Percentiles rank a stretch among this genome's conserved stretches.
Conservation (phyloP, 2,797 vertebrate species). For the Gallirallus australis region DNA sequence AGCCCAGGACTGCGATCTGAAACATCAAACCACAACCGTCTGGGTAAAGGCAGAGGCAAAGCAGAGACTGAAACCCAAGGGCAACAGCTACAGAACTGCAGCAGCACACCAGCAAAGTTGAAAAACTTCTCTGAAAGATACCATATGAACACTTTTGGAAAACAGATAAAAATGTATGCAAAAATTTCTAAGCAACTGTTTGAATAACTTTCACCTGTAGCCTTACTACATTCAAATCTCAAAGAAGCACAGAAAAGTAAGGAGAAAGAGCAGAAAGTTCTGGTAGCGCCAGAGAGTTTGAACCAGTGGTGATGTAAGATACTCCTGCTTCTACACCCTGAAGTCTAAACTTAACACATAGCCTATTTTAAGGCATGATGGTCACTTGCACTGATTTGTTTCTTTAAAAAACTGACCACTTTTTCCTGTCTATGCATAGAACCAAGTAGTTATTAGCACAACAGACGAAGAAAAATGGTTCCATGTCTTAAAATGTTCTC, state of each 20-base stretch:
- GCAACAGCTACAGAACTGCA: not conserved
- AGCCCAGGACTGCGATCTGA: fast-evolving
- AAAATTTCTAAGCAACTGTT: not conserved
- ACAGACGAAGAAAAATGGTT: not conserved
- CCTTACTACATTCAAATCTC: not conserved
- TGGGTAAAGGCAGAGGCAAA: not conserved
- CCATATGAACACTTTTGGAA: not conserved
- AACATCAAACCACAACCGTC: not conserved
- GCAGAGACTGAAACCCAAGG: not conserved
- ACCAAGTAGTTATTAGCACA: not conserved
- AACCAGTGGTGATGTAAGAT: not conserved
- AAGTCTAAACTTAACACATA: not conserved
- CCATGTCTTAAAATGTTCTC: not conserved
- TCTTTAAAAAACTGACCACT: not conserved
- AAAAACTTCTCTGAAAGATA: not conserved
- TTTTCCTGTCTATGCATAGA: not conserved
- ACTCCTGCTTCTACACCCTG: not conserved
- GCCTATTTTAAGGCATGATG: not conserved
- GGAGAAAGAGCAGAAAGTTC: not conserved
- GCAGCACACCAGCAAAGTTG: not conserved
- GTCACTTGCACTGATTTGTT: not conserved
- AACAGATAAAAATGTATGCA: not conserved
- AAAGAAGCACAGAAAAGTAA: not conserved
- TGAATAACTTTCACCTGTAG: not conserved
- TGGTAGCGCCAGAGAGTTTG: not conserved